A percentile compares a stretch with the other conserved stretches of the same genome.
Evolutionary conservation across 2,113 vertebrate genomes (phyloP).

Genomic region (Kryptolebias marmoratus): DNA sequence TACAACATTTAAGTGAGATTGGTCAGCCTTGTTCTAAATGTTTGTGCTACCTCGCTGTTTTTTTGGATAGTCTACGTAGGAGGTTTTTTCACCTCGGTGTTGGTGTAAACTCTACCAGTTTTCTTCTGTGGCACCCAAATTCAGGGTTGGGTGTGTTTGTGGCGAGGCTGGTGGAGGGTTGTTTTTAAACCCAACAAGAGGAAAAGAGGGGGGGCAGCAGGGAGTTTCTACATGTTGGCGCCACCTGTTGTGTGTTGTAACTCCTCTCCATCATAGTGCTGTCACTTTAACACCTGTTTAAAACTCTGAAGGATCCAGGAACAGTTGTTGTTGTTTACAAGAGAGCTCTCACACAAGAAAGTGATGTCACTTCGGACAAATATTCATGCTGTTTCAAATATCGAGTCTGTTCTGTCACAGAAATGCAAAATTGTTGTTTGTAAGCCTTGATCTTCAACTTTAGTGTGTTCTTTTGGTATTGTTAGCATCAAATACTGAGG

Average conservation of each 20-base stretch:
- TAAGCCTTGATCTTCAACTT: background rate
- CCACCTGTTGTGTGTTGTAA: constrained; percentile 62
- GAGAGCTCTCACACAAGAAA: constrained; percentile 4
- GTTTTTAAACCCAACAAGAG: constrained; percentile 54
- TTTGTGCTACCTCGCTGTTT: too few species aligned
- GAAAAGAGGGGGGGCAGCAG: background rate
- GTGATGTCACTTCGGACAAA: constrained; percentile 15
- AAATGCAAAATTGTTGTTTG: background rate
- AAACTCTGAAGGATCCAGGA: constrained; percentile 12
- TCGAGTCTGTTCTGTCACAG: background rate
- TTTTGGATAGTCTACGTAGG: too few species aligned
- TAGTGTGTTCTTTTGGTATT: background rate
- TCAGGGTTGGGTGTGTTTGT: constrained; percentile 45
- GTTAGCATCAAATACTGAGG: background rate
- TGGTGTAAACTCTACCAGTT: constrained; percentile 9
- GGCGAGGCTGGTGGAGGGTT: background rate
- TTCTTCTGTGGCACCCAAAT: constrained; percentile 31
- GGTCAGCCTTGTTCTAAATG: too few species aligned
- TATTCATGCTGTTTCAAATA: background rate
- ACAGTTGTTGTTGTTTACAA: constrained; percentile 24
- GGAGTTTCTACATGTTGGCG: constrained; percentile 16
- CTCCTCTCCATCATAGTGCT: background rate
- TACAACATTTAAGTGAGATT: too few species aligned
- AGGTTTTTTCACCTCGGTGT: too few species aligned
- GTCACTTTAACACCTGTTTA: constrained; percentile 29